Conservation (phyloP, 2,797 vertebrate species). For the Melanotaenia maccullochi region DNA sequence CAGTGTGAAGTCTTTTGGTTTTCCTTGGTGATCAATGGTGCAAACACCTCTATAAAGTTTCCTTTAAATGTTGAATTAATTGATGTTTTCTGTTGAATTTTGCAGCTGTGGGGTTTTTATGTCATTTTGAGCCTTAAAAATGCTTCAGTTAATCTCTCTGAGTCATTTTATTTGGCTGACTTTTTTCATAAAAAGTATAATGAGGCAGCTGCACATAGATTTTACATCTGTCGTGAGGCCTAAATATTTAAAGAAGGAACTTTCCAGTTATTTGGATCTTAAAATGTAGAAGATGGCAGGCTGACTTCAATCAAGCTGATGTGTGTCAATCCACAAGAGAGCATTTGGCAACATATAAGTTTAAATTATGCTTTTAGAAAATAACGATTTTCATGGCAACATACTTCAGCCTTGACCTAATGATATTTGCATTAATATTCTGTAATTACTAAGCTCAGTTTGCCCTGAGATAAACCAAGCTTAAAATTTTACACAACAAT, state of each 20-base stretch:
- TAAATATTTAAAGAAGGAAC: conserved; percentile 18
- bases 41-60: not conserved
- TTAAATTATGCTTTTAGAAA: not conserved
- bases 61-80: not conserved
- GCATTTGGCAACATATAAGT: not conserved
- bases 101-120: not conserved
- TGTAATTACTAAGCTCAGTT: not conserved
- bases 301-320: not conserved
- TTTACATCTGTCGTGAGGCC: conserved; percentile 13
- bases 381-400: not conserved
- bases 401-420: conserved; percentile 6
- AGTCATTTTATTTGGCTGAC: not conserved
- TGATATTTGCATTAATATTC: not conserved
- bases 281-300: not conserved
- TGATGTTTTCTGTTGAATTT: conserved; percentile 3
- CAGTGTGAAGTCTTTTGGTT: conserved; percentile 45
- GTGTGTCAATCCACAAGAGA: too few relatives aligned
- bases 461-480: not conserved
- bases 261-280: not conserved
- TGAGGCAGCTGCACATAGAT: conserved; percentile 11
- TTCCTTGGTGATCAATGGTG: not conserved
- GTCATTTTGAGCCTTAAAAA: not conserved
- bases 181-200: not conserved
- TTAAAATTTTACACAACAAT: not conserved
- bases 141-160: conserved; percentile 1